Base-by-base conservation (phyloP, 2,113 vertebrate genomes). In the Rhinolophus ferrumequinum region DNA sequence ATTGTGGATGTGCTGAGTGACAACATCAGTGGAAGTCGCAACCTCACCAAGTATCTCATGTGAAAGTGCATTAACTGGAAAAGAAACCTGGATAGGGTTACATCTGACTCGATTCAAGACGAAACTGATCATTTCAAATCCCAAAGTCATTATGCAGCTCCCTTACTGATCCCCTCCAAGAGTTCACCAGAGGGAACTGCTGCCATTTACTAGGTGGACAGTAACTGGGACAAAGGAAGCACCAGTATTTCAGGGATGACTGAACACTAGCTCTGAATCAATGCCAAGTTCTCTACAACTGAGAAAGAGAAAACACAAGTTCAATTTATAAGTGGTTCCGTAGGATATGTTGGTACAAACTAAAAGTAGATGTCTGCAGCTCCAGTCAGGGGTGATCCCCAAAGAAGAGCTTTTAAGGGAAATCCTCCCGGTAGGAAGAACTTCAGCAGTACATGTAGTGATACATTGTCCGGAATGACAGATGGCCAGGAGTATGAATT, bases 31-130 rank as follows among this genome's bases (percentile, higher is more conserved):
- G 60, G 73, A 90, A 41, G 54, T 87, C 9, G 87, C 8, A 62
- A 67, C 12, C 26, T 41, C 35, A 58, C 11, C 44, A 58, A 94
- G 10, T 90, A 33, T 95, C 84, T 58, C 47, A 14, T 9, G 8
- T 69, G 30, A 33, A 96, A 58, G 26, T 33, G 6, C 19, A n/a
- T 33, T 18, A 11, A 50, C 0, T 66, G 38, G 69, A 47, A 66
- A 94, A 92, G 79, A 96, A 89, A 75, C 44, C 60, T 28, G 14
- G 38, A 89, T 96, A 73, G 18, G 44, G 6, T n/a, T 58, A 22
- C 12, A 50, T 14, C 19, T 44, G 30, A n/a, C 38, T 92, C 6
- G 38, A 72, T 56, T 92, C 67, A 30, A 91, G 79, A 60, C 38
- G 24, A 75, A 86, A 82, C 18, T 6, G n/a, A 67, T n/a, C 62